phyloP scores from a whole-genome alignment of 2,797 vertebrate genomes.

The Clarias laeviceps region DNA sequence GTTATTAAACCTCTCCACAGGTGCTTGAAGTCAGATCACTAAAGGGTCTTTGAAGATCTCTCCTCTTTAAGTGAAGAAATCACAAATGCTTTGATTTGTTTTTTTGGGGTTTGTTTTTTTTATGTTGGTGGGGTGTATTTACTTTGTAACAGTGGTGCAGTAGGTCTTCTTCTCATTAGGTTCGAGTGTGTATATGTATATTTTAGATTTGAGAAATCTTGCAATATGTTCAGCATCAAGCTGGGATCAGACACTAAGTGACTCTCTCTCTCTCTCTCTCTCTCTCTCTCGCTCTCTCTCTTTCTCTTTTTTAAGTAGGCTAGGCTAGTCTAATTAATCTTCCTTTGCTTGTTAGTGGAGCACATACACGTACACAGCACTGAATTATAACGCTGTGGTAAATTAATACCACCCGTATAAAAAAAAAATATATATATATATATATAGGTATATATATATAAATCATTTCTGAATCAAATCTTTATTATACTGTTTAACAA shows the following conservation, averaged over 20 bases:
- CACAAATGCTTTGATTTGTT: neutral
- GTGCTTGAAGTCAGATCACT: slow-evolving; percentile 16
- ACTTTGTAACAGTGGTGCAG: neutral
- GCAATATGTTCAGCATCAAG: neutral
- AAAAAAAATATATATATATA: no score
- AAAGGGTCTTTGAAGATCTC: neutral
- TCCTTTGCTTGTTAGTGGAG: slow-evolving; percentile 19
- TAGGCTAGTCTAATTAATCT: slow-evolving; percentile 26
- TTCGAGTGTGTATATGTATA: neutral
- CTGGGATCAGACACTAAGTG: neutral
- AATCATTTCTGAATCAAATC: no score
- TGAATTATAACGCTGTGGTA: neutral
- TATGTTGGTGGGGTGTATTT: neutral
- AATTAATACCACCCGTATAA: neutral
- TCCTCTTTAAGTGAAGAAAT: neutral
- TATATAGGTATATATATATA: no score
- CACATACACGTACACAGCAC: neutral
- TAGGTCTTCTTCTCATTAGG: neutral
- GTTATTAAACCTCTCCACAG: slow-evolving; percentile 32
- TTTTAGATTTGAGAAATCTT: neutral
- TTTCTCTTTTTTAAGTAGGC: slow-evolving; percentile 2
- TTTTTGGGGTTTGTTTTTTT: neutral
- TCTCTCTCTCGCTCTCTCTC: no score
- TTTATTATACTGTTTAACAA: no score
- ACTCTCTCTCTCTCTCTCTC: no score